Evolutionary conservation across 1,140 invertebrate genomes (phyloP), one percentile per base, ranked within the genome.

Genomic region (Atta texana): DNA sequence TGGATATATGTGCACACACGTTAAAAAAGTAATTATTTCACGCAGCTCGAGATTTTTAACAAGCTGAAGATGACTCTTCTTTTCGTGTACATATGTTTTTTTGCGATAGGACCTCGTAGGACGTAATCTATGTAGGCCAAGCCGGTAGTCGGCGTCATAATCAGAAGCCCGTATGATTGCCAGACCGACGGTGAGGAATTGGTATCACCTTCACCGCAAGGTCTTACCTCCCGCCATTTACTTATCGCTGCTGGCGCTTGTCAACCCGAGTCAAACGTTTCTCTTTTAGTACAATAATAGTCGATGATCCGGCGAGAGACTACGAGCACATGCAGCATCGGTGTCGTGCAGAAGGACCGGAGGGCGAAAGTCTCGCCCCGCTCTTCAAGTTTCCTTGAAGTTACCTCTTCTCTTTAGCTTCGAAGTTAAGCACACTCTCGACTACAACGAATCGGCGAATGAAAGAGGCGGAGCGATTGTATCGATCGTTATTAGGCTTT

Each of bases 111-210:
- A 84, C 89, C 89, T 92, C 90, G 86, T 80, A 61, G 78, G 63
- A 51, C 71, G 63, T 91, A 94, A 94, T 95, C 94, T 92, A 94
- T 95, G 91, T 95, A 93, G 94, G 93, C 85, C 93, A 93, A 85
- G 84, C 86, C 63, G 88, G 63, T 81, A 76, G 90, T 89, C 78
- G 72, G 77, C 86, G 90, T 89, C 92, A 59, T 81, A 93, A 94
- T 94, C 92, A 91, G 78, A 89, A 91, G 78, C 94, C 94, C 94
- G 92, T 94, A 95, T 95, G 88, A 72, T 55, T 66, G 63, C 71
- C 64, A 72, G 80, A 85, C 63, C 87, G 85, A 88, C 74, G 53
- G 68, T 87, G 59, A 77, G 69, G 64, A 89, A 66, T 87, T 66
- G 81, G 85, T 89, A 92, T 94, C 90, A 92, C 93, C 93, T 94